phyloP scores from a whole-genome alignment of 2,888 invertebrate species.

The Monochamus alternatus region DNA sequence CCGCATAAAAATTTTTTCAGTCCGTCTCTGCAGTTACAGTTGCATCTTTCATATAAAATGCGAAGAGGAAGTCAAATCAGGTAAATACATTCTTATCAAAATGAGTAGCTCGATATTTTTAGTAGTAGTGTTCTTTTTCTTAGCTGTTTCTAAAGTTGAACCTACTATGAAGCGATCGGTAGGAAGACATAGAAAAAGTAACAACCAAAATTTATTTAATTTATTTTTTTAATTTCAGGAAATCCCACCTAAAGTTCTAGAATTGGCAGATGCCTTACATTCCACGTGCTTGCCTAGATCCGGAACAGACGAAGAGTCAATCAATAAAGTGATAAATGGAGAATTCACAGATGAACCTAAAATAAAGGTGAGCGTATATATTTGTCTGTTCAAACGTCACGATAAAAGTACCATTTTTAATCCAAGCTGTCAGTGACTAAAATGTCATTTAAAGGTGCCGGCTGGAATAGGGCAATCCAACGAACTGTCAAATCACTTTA shows the following conservation, averaged over 20 bases:
- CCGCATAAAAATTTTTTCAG: too few species aligned
- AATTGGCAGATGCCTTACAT: constrained; percentile 8
- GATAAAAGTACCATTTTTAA: neutral
- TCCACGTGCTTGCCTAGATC: neutral
- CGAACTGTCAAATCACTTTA: too few species aligned
- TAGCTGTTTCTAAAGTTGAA: neutral
- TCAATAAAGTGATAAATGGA: neutral
- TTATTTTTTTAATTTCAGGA: constrained; percentile 1
- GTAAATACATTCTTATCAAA: neutral
- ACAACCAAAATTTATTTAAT: neutral
- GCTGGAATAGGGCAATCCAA: too few species aligned
- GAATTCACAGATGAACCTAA: constrained; percentile 13
- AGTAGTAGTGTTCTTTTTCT: neutral
- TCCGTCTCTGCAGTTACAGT: neutral
- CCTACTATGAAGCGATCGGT: neutral
- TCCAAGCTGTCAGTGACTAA: too few species aligned
- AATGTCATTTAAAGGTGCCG: neutral
- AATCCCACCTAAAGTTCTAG: neutral
- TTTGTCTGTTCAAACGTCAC: too few species aligned
- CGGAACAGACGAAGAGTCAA: constrained; percentile 4
- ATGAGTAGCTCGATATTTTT: neutral
- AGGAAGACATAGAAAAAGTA: neutral
- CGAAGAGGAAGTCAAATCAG: neutral
- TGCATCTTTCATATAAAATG: neutral
- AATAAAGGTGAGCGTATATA: constrained; percentile 20